Evolutionary conservation across 1,140 invertebrate genomes (phyloP), one percentile per base, ranked within the genome.

Genomic region (Conus ventricosus): DNA sequence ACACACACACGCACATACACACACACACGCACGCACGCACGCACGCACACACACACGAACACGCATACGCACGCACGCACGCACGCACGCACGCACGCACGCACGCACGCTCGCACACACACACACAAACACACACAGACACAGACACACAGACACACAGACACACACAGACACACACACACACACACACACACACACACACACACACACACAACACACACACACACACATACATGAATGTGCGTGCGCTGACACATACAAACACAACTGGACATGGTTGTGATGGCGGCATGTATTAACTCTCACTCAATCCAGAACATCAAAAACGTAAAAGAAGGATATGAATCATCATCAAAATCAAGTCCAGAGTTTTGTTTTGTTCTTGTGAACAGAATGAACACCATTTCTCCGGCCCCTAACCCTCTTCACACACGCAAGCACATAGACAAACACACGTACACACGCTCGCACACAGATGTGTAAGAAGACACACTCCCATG

Each of bases 141-240:
- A 80, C 78, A 80, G 3, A 80, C 78, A 80, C 78, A 27, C 78
- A 80, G 3, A 27, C 78, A 80, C 78, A 27, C 78, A 80, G 3
- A 27, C 78, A 80, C 78, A n/a, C 25, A 80, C 78, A 4, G 3
- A 27, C 78, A n/a, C 78, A 13, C 78, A 5, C 2, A 13, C 78
- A n/a, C 78, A 27, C 78, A 80, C 5, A 13, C 78, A 5, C 78
- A 4, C 78, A 5, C 78, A 4, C 78, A 4, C 78, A 4, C 78
- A 80, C 78, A 13, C 78, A 80, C 78, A 27, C 78, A n/a, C 78
- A 80, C 25, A 80, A 13, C 78, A 80, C 78, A 27, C 78, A n/a
- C 78, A 80, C 25, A 80, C 78, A n/a, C 78, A 80, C 78, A 80
- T 5, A 27, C 78, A 80, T 20, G 17, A 11, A 63, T 20, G 17